Evolutionary conservation across 1,140 invertebrate genomes (phyloP).

Genomic region (Coelopa frigida): DNA sequence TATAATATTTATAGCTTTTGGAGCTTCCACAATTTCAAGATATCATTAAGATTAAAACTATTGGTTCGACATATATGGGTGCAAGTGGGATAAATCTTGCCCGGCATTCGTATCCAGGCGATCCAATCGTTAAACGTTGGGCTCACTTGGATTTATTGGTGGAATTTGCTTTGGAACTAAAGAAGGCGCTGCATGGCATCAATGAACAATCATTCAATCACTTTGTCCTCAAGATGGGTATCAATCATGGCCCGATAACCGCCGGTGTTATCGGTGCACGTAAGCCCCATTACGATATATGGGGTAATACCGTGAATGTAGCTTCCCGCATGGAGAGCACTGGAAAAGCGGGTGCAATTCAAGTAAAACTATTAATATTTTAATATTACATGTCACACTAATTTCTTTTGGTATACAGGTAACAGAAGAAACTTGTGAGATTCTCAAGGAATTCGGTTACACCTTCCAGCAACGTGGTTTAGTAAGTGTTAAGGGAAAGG

Average conservation of each 20-base stretch:
- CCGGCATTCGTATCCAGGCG: slow-evolving; percentile 60
- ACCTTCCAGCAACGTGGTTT: slow-evolving; percentile 85
- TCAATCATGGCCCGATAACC: slow-evolving; percentile 92
- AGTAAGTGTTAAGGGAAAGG: slow-evolving; percentile 91
- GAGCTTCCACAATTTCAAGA: slow-evolving; percentile 78
- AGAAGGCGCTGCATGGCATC: slow-evolving; percentile 79
- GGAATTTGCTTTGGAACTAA: slow-evolving; percentile 84
- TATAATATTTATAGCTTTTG: slow-evolving; percentile 66
- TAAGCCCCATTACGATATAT: slow-evolving; percentile 95
- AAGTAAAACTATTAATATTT: slow-evolving; percentile 52
- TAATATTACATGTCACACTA: background rate
- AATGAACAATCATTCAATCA: slow-evolving; percentile 95
- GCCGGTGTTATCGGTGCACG: slow-evolving; percentile 90
- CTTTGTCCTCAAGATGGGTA: slow-evolving; percentile 89
- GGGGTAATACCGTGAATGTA: slow-evolving; percentile 90
- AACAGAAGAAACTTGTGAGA: slow-evolving; percentile 83
- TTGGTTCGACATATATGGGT: slow-evolving; percentile 96
- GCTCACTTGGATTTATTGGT: slow-evolving; percentile 75
- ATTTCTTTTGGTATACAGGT: slow-evolving; percentile 55
- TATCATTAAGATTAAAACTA: slow-evolving; percentile 97
- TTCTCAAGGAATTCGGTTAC: slow-evolving; percentile 80
- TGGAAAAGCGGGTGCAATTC: slow-evolving; percentile 88
- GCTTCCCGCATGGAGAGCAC: slow-evolving; percentile 95
- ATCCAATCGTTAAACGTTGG: slow-evolving; percentile 68
- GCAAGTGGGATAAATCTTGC: slow-evolving; percentile 81